Evolutionary conservation across 2,113 vertebrate genomes (phyloP).

Genomic region (Gymnorhina tibicen): DNA sequence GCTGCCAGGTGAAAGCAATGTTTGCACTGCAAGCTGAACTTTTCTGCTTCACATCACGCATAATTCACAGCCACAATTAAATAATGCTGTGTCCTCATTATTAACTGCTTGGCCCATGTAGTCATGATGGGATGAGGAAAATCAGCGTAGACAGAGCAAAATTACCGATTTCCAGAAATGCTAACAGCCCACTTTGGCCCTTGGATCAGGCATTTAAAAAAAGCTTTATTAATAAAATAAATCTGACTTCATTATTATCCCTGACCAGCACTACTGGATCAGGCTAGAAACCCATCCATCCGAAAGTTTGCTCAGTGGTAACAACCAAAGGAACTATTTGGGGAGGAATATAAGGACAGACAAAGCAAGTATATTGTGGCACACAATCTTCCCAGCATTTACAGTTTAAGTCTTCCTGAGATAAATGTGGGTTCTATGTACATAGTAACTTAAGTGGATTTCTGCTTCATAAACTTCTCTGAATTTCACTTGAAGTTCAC

Average conservation of each 20-base stretch:
- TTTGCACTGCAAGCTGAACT: not conserved
- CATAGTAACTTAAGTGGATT: not conserved
- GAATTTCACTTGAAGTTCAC: not conserved
- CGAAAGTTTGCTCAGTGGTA: not conserved
- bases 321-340: not conserved
- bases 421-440: not conserved
- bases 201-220: not conserved
- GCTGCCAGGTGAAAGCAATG: not conserved
- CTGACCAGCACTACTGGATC: not conserved
- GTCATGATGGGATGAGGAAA: not conserved
- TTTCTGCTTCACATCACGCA: not conserved
- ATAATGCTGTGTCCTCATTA: not conserved
- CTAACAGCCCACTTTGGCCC: not conserved
- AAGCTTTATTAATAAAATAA: not conserved
- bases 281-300: not conserved
- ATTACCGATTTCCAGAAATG: not conserved
- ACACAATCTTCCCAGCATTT: not conserved
- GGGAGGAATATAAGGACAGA: not conserved
- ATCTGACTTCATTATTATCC: not conserved
- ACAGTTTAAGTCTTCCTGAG: not conserved
- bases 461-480: not conserved
- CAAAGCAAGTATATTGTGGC: not conserved
- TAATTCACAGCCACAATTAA: not conserved
- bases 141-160: not conserved
- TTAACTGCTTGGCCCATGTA: accelerated